Evolutionary conservation across 2,113 vertebrate genomes (phyloP), one percentile per base, ranked within the genome.

Genomic region (Vireo altiloquus): DNA sequence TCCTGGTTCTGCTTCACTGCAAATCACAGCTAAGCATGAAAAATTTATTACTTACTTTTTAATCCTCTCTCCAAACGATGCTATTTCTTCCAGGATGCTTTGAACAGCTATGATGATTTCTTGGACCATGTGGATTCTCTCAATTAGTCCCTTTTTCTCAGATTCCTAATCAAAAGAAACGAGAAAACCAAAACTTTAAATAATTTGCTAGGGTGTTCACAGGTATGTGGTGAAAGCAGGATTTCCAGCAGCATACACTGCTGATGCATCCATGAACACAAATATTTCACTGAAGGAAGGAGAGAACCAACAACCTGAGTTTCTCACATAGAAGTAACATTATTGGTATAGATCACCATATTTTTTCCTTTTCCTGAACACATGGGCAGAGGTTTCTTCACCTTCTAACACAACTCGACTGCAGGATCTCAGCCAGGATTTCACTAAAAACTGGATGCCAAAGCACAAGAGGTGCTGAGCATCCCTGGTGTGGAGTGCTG

Each of bases 81-180:
- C 99, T 15, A 98, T 91, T 97, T 99, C 99, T 91, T 99, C 99
- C 93, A 99, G 95, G 94, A 99, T 90, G 46, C 97, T 99, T 94
- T 99, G 99, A 91, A 99, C 99, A 11, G 96, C 98, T 92, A 99
- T 97, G 37, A 99, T 98, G 85, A 99, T 98, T 83, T 99, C 99
- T 72, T 99, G 99, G 60, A 99, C 98, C 99, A 99, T 99, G 88
- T 99, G 98, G 95, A 99, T 98, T 97, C 99, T 99, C 49, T 99
- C 99, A 96, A 99, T 99, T 91, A 99, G 95, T 33, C 99, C 99
- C 91, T 98, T 99, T 97, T 98, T 99, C 77, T 98, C 99, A 5
- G 98, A 97, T 95, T 99, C 99, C 99, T 99, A 66, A 76, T 74
- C 40, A 65, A 94, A 46, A 96, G 21, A 95, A 37, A 92, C 77